Conservation (phyloP, 2,113 vertebrate genomes). For the Aegithalos caudatus region DNA sequence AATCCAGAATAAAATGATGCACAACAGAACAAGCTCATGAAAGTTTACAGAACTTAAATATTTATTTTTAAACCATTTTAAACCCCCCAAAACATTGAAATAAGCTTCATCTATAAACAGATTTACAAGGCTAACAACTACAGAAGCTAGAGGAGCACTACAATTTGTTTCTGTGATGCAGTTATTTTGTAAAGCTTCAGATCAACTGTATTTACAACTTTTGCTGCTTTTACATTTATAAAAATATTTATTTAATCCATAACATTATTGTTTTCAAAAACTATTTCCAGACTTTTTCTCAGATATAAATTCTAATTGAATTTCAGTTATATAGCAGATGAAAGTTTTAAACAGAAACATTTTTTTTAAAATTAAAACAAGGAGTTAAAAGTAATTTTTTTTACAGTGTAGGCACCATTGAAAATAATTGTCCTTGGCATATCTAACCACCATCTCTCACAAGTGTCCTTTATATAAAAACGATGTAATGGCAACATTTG, state of each 20-base stretch:
- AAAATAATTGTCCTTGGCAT: constrained; percentile 76
- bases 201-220: constrained; percentile 83
- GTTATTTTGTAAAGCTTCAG: constrained; percentile 77
- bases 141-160: constrained; percentile 72
- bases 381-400: constrained; percentile 70
- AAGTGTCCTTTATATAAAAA: constrained; percentile 68
- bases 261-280: constrained; percentile 80
- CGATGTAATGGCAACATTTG: constrained; percentile 69
- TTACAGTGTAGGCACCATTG: constrained; percentile 77
- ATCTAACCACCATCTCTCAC: constrained; percentile 64
- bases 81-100: constrained; percentile 69
- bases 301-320: constrained; percentile 73
- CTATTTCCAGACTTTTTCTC: constrained; percentile 73
- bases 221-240: constrained; percentile 80
- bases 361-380: constrained; percentile 75
- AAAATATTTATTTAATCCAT: constrained; percentile 84
- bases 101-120: constrained; percentile 78
- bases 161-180: constrained; percentile 66
- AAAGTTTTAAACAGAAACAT: constrained; percentile 71
- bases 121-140: constrained; percentile 78
- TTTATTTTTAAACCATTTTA: constrained; percentile 84
- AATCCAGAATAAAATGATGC: too few relatives aligned
- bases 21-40: constrained; percentile 21
- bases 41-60: constrained; percentile 82
- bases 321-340: constrained; percentile 72